A percentile compares a stretch with the other conserved stretches of the same genome.
Conservation (phyloP, 2,113 vertebrate species). For the Apeltes quadracus region DNA sequence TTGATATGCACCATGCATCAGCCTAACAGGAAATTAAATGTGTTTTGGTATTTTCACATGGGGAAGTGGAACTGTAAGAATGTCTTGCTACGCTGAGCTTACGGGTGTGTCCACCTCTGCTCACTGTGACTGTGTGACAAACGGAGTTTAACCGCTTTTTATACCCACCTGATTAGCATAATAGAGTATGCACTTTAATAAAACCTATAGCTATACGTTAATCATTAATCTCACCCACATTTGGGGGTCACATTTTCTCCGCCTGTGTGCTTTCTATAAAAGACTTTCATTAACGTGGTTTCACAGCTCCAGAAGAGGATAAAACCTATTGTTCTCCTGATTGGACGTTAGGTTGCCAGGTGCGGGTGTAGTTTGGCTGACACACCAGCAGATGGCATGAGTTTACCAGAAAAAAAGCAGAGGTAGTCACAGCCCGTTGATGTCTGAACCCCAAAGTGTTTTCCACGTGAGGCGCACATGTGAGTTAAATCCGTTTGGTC, state of each 20-base stretch:
- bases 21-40: background rate
- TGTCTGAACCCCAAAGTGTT: background rate
- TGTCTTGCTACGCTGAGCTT: slow-evolving; percentile 10
- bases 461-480: slow-evolving; percentile 21
- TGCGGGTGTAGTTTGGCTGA: slow-evolving; percentile 7
- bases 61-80: slow-evolving; percentile 52
- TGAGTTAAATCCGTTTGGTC: background rate
- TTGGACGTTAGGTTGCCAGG: background rate
- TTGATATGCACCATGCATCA: background rate
- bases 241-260: background rate
- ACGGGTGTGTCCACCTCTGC: slow-evolving; percentile 23
- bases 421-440: fast-evolving
- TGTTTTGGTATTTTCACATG: background rate
- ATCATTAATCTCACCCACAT: background rate
- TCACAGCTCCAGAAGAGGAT: background rate
- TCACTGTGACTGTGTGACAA: background rate
- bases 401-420: slow-evolving; percentile 2
- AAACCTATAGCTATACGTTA: too few relatives aligned
- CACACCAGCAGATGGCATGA: slow-evolving; percentile 38
- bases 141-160: background rate
- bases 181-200: background rate
- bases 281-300: background rate
- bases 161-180: background rate
- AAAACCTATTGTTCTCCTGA: background rate
- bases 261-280: background rate